Evolutionary conservation across 2,888 invertebrate genomes (phyloP), one percentile per base, ranked within the genome.

Genomic region (Chorisops tibialis): DNA sequence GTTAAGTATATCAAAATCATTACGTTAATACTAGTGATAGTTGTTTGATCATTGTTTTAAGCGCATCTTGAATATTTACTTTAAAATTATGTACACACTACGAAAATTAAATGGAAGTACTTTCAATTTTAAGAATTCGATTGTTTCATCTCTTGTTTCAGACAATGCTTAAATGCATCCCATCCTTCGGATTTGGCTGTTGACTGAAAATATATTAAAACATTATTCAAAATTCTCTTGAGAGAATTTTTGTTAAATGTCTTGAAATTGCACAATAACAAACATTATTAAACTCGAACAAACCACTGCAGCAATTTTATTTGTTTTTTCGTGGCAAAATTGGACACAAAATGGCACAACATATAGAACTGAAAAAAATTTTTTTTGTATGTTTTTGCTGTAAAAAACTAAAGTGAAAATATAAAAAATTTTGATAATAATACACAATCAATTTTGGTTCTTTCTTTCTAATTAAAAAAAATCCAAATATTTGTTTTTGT

Each of bases 111-210:
- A 45, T 41, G 14, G 18, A 45, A 11, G 19, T 18, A 16, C 11
- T 45, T 39, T 39, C 14, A 45, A 41, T 41, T 41, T 41, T 45
- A 45, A 11, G 56, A n/a, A 30, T 45, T 56, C 9, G 56, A 56
- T 38, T 56, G 56, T 62, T 62, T 69, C 89, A 96, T 93, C 80
- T 96, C 95, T 75, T 92, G 91, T 72, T 91, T 91, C 50, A 96
- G 85, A 75, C 96, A 96, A 16, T 85, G 82, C 74, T 93, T 94
- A 81, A 95, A 96, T 5, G 92, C 90, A 68, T 93, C 92, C 94
- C 94, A 95, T 24, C 93, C 93, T 80, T 93, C 93, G 70, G 87
- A 89, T 77, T 91, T 90, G 38, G 89, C 86, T 71, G 87, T 89
- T 0, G 93, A 89, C 94, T 95, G 83, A 62, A 86, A 87, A 66